These are phyloP conservation scores for Triplophysa rosa DNA, from an alignment of 2,113 vertebrate species.

Conservation along the genomic window DNA sequence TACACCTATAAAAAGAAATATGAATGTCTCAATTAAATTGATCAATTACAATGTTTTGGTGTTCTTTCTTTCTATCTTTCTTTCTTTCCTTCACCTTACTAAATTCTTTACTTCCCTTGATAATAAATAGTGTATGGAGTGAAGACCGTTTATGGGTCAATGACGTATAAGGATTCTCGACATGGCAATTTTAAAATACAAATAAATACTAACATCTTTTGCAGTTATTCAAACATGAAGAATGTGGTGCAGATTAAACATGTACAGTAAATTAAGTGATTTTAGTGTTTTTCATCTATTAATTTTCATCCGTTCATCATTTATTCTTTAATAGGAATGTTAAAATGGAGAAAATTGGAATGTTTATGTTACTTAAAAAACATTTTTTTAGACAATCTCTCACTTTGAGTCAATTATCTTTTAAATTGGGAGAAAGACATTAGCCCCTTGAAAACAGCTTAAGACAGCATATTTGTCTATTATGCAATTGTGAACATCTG, in stretches of 20 bases:
- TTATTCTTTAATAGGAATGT: not conserved
- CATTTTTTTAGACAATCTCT: not conserved
- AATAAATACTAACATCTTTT: too few relatives aligned
- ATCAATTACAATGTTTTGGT: not conserved
- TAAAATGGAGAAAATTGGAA: not conserved
- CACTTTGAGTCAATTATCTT: slow-evolving; percentile 20
- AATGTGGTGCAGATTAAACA: too few relatives aligned
- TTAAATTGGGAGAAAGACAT: slow-evolving; percentile 31
- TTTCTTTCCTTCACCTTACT: not conserved
- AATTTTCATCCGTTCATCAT: not conserved
- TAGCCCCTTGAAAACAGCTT: slow-evolving; percentile 44
- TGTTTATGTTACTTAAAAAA: not conserved
- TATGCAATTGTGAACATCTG: slow-evolving; percentile 55
- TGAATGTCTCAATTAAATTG: not conserved
- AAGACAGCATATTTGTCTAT: slow-evolving; percentile 44
- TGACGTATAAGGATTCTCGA: too few relatives aligned
- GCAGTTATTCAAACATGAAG: too few relatives aligned
- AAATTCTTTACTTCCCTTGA: too few relatives aligned
- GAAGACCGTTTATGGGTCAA: too few relatives aligned
- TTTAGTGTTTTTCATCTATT: too few relatives aligned
- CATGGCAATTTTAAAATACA: too few relatives aligned
- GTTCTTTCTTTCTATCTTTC: not conserved
- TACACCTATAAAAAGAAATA: not conserved
- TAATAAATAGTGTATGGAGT: too few relatives aligned
- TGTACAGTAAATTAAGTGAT: too few relatives aligned